Base-by-base conservation (phyloP, 2,888 invertebrate genomes). In the Mythimna albipuncta region DNA sequence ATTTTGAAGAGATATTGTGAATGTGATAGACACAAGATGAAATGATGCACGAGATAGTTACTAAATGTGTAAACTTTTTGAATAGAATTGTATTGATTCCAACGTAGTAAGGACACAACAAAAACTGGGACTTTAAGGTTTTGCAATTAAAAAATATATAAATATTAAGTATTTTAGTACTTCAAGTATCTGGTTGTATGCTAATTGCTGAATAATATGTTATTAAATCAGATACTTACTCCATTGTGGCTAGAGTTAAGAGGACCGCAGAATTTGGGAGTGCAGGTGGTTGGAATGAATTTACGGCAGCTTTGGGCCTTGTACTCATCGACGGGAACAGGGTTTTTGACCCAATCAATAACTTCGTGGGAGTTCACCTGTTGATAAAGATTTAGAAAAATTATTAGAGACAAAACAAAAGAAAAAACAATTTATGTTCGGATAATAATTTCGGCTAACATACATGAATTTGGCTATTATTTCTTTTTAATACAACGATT, bases 261-360 rank as follows among this genome's bases (percentile, higher is more conserved):
- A 72, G 87, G 89, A 67, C 91, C 91, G 26, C 93, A 93, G 69
- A 63, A 85, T 19, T n/a, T 41, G 0, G 85, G 1, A 1, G 6
- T 41, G 75, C 91, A 92, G 2, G 26, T 0, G 0, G 85, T 76
- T 0, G 69, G 72, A 0, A 54, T 44, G 50, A 75, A 41, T 0
- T 62, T 38, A 26, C 69, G 88, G 82, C 93, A 93, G 3, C 78
- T 55, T 63, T 83, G 67, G 13, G 75, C 16, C 6, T 57, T 75
- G 78, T 93, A 96, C 64, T 93, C 87, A 2, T 90, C 84, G 1
- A 96, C 32, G 1, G 95, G 90, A 0, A 93, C 89, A 1, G 97
- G 97, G 71, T 96, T 92, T 85, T 93, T 93, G 0, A 97, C 90
- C 97, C 97, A 97, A 38, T 97, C 94, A 13, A 97, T 88, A 2